Conservation (phyloP, 2,113 vertebrate genomes). For the Cercocebus atys region DNA sequence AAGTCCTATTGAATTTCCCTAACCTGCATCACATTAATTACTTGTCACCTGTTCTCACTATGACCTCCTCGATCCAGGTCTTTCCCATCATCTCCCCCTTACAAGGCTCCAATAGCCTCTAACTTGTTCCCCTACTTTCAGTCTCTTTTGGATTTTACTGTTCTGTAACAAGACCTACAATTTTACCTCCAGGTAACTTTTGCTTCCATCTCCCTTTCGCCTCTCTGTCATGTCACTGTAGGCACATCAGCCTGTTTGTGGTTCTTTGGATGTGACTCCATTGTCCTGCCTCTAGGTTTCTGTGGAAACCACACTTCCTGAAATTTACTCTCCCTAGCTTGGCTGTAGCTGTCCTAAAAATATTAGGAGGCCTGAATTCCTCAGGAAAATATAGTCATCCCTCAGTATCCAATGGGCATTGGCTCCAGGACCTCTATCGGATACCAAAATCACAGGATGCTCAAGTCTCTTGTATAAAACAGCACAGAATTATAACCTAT, state of each 20-base stretch:
- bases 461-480: not conserved
- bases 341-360: not conserved
- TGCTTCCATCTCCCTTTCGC: accelerated
- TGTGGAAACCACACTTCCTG: not conserved
- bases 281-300: not conserved
- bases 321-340: not conserved
- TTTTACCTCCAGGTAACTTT: not conserved
- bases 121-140: not conserved
- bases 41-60: not conserved
- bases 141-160: not conserved
- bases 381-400: not conserved
- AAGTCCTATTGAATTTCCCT: not conserved
- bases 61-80: not conserved
- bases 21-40: accelerated
- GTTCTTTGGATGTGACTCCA: not conserved
- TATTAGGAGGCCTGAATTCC: not conserved
- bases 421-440: not conserved
- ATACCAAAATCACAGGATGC: not conserved
- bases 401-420: not conserved
- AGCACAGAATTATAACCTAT: not conserved
- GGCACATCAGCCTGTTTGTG: not conserved
- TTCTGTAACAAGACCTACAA: not conserved
- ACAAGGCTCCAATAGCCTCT: too few species aligned
- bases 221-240: not conserved
- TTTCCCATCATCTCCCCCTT: accelerated